A percentile compares a stretch with the other conserved stretches of the same genome.
Evolutionary conservation across 2,797 vertebrate genomes (phyloP).

Genomic region (Lagorchestes hirsutus): DNA sequence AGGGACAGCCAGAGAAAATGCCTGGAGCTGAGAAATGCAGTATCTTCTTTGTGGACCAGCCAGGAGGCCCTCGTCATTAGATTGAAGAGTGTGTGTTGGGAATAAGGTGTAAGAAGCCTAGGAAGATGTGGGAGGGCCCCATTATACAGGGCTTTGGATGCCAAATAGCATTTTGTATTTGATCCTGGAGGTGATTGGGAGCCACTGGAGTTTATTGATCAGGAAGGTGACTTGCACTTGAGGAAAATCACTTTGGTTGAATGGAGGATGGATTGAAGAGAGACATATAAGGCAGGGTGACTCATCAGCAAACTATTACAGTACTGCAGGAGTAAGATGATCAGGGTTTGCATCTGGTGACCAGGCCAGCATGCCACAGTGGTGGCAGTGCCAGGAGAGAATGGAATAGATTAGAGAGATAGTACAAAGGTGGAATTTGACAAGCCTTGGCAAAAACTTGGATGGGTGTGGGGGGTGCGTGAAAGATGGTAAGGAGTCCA

Average conservation of each 20-base stretch:
- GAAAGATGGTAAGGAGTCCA: not conserved
- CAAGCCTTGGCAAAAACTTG: not conserved
- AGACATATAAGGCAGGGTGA: not conserved
- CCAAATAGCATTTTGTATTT: not conserved
- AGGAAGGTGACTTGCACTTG: not conserved
- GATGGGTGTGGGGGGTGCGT: rapidly evolving
- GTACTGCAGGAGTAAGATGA: too few relatives aligned
- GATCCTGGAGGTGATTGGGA: not conserved
- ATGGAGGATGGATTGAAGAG: not conserved
- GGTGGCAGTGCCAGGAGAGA: not conserved
- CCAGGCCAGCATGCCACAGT: not conserved
- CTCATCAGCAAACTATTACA: not conserved
- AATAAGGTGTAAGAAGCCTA: not conserved
- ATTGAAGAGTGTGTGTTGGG: not conserved
- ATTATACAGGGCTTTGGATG: not conserved
- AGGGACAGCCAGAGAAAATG: not conserved
- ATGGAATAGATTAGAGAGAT: not conserved
- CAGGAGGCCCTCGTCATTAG: not conserved
- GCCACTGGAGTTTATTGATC: not conserved
- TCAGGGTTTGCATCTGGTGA: not conserved
- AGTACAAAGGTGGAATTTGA: not conserved
- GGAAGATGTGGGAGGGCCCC: not conserved
- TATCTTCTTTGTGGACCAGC: not conserved
- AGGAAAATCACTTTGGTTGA: not conserved
- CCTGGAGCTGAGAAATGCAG: not conserved